Evolutionary conservation across 2,797 vertebrate genomes (phyloP), one percentile per base, ranked within the genome.

Genomic region (Melanotaenia nigrans): DNA sequence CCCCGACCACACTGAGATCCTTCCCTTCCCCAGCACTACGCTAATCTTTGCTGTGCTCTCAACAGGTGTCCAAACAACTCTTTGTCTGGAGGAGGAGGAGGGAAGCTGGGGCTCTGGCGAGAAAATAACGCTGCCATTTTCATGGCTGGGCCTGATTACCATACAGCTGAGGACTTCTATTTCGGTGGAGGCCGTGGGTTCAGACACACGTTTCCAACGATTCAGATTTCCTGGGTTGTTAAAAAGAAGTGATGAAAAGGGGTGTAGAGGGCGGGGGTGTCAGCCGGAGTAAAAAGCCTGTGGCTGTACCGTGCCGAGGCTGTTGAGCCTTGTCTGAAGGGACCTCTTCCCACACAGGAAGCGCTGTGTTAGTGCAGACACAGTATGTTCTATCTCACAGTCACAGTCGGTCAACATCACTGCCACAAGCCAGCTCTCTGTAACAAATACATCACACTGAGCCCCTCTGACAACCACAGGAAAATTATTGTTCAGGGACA

Each of bases 31-130:
- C 72, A 64, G 83, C 36, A 14, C 88, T 85, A 79, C 84, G 92
- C 93, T 95, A 95, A 95, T 96, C 94, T 95, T 93, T 91, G 92
- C 91, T 87, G 90, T 66, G 89, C 83, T 92, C 90, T 94, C 93
- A 96, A 96, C 96, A 97, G 96, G 96, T 96, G 96, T 95, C 95
- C 94, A 95, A 96, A 96, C 94, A 95, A 93, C 79, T 93, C 95
- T 96, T 96, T 96, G 95, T 96, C 92, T 95, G 87, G 51, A 85
- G 85, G 77, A 87, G 80, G 87, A 81, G 92, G 90, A 89, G 93
- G 88, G 87, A 91, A 80, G 84, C 73, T 20, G 61, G 84, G 77
- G 80, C 63, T 82, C 82, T 90, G 84, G 90, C 83, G 68, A 89
- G 87, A 88, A 91, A 93, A 93, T 94, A 91, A 94, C 90, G 90